A percentile compares a stretch with the other conserved stretches of the same genome.
These are phyloP conservation scores for Odontophorus gujanensis DNA, from an alignment of 2,113 vertebrate genomes.

Conservation along the genomic window DNA sequence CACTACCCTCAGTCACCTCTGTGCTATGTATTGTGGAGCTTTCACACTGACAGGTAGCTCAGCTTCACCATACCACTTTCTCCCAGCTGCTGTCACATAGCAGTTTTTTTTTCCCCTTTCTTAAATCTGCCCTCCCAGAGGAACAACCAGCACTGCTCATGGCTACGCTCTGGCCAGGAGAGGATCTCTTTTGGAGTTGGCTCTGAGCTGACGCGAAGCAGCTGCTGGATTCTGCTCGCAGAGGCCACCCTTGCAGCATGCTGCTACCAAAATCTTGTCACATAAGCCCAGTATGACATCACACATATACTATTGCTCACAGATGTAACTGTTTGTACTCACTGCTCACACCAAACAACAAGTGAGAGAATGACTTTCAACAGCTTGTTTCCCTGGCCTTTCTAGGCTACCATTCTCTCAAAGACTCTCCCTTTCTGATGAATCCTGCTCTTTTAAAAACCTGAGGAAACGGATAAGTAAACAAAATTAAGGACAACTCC, in stretches of 20 bases:
- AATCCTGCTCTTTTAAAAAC: neutral
- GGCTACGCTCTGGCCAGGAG: neutral
- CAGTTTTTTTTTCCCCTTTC: neutral
- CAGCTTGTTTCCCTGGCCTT: neutral
- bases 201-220: neutral
- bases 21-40: neutral
- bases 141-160: neutral
- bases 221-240: neutral
- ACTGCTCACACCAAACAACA: neutral
- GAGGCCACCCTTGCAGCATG: neutral
- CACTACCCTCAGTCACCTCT: neutral
- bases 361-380: neutral
- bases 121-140: neutral
- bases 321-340: neutral
- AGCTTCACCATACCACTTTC: neutral
- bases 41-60: neutral
- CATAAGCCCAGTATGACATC: neutral
- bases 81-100: neutral
- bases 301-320: neutral
- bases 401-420: neutral
- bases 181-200: neutral
- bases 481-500: neutral
- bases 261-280: neutral
- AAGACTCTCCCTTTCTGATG: neutral
- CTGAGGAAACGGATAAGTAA: neutral